A percentile compares a stretch with the other conserved stretches of the same genome.
phyloP scores from a whole-genome alignment of 2,113 vertebrate species.

The Nibea coibor region DNA sequence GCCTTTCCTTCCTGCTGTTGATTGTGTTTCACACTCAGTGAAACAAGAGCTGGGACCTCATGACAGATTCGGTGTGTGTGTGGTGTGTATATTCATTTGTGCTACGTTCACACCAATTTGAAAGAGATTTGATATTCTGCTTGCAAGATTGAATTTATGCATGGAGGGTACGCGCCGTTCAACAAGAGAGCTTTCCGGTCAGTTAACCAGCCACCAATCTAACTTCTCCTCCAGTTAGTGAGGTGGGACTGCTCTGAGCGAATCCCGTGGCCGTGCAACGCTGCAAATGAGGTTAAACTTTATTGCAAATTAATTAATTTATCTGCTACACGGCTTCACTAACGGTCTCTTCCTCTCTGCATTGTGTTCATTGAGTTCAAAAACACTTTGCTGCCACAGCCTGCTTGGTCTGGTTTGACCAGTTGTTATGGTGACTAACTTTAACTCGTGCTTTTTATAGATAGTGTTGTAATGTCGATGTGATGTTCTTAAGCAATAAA shows the following conservation, averaged over 20 bases:
- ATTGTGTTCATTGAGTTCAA: too few species aligned
- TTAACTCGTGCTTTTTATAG: background rate
- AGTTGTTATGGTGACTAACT: background rate
- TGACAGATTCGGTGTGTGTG: slow-evolving; percentile 28
- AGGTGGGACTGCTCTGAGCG: background rate
- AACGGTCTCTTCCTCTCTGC: background rate
- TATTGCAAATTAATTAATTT: slow-evolving; percentile 32
- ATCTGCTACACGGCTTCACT: background rate
- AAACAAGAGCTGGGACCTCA: slow-evolving; percentile 56
- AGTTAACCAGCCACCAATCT: slow-evolving; percentile 41
- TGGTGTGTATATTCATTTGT: slow-evolving; percentile 36
- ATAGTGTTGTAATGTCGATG: background rate
- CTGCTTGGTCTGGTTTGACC: background rate
- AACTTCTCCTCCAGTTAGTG: slow-evolving; percentile 18
- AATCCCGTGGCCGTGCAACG: background rate
- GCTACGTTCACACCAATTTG: slow-evolving; percentile 12
- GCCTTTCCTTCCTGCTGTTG: slow-evolving; percentile 72
- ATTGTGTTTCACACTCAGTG: slow-evolving; percentile 71
- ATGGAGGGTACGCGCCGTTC: background rate
- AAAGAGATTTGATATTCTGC: slow-evolving; percentile 49
- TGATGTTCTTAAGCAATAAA: too few species aligned
- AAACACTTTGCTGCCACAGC: too few species aligned
- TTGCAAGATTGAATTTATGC: slow-evolving; percentile 46
- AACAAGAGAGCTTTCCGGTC: slow-evolving; percentile 24
- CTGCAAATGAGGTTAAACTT: slow-evolving; percentile 11